Evolutionary conservation across 2,888 invertebrate species (phyloP).

Genomic region (Sesia apiformis): DNA sequence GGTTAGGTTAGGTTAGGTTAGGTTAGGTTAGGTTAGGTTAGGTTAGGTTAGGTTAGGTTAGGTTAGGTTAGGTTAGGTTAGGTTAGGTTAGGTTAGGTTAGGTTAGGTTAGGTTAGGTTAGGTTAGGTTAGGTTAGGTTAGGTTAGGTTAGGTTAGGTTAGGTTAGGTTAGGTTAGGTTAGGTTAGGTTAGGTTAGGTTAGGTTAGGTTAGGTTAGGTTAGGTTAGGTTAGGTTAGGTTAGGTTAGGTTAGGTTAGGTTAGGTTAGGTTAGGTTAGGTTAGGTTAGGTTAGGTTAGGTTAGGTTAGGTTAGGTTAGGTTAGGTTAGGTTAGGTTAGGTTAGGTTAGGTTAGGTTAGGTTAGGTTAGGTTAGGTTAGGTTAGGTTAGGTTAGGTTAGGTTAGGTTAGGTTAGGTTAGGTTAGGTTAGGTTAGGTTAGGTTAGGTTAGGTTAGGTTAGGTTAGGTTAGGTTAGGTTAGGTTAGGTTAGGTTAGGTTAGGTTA

Average conservation of each 20-base stretch:
- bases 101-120: conserved; percentile 1
- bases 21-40: neutral
- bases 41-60: conserved; percentile 1
- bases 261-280: conserved; percentile 3
- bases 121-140: conserved; percentile 13
- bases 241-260: conserved; percentile 3
- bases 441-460: conserved; percentile 3
- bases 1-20: conserved; percentile 1
- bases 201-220: conserved; percentile 3
- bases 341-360: conserved; percentile 3
- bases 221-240: conserved; percentile 3
- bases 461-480: conserved; percentile 3
- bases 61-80: conserved; percentile 7
- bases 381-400: conserved; percentile 3
- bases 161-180: conserved; percentile 9
- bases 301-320: conserved; percentile 4
- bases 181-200: conserved; percentile 2
- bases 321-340: conserved; percentile 3
- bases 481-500: neutral
- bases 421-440: conserved; percentile 4
- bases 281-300: conserved; percentile 3
- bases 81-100: conserved; percentile 7
- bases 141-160: conserved; percentile 15
- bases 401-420: conserved; percentile 3
- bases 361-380: conserved; percentile 2